A percentile compares a stretch with the other conserved stretches of the same genome.
phyloP scores from a whole-genome alignment of 2,113 vertebrate species.

The Sinosuthora webbiana region DNA sequence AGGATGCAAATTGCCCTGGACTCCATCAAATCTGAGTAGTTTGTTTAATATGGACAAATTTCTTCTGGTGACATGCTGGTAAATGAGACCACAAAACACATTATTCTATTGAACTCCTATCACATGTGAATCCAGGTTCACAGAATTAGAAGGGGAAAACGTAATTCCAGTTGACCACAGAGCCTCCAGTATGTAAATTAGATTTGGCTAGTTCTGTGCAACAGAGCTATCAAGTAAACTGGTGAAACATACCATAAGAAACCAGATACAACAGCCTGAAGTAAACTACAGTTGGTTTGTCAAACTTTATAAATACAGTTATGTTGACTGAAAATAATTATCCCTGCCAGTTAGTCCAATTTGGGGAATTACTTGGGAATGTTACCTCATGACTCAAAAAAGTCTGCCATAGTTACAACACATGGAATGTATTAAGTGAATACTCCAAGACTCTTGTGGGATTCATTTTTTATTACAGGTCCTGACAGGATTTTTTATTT shows the following conservation, averaged over 20 bases:
- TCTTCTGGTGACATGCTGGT: slow-evolving; percentile 8
- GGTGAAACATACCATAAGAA: slow-evolving; percentile 53
- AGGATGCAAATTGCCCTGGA: neutral
- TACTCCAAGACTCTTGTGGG: slow-evolving; percentile 19
- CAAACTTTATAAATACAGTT: slow-evolving; percentile 60
- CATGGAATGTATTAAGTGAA: slow-evolving; percentile 48
- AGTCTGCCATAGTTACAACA: slow-evolving; percentile 29
- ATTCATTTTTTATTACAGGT: slow-evolving; percentile 15
- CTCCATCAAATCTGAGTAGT: slow-evolving; percentile 13
- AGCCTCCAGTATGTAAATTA: slow-evolving; percentile 59
- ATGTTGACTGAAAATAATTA: slow-evolving; percentile 65
- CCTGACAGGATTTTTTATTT: neutral
- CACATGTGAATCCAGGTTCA: slow-evolving; percentile 20
- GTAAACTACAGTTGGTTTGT: slow-evolving; percentile 58
- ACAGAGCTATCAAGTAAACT: slow-evolving; percentile 66
- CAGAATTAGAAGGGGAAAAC: slow-evolving; percentile 15
- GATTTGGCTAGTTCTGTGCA: slow-evolving; percentile 42
- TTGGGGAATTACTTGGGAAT: slow-evolving; percentile 57
- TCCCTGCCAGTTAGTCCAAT: slow-evolving; percentile 48
- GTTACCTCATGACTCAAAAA: slow-evolving; percentile 23
- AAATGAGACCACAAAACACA: slow-evolving; percentile 36
- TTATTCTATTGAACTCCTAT: slow-evolving; percentile 33
- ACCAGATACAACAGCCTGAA: slow-evolving; percentile 54
- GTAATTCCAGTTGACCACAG: slow-evolving; percentile 51
- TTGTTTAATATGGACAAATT: slow-evolving; percentile 33